Conservation (phyloP, 1,140 invertebrate species). For the Cydia pomonella region DNA sequence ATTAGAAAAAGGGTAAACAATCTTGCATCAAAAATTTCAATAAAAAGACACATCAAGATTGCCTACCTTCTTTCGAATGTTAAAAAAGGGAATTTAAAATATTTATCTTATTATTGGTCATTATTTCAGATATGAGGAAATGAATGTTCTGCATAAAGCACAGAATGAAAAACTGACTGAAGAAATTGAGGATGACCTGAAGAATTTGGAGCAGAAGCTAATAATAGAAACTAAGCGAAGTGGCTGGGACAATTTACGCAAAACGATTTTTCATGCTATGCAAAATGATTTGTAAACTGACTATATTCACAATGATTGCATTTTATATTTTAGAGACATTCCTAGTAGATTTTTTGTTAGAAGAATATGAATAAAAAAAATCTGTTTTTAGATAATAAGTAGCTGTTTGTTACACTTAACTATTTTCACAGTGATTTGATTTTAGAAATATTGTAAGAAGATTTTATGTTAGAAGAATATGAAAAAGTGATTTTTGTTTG, state of each 20-base stretch:
- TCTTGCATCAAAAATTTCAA: too few relatives aligned
- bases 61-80: too few relatives aligned
- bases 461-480: conserved; percentile 23
- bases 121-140: conserved; percentile 57
- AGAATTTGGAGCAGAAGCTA: conserved; percentile 62
- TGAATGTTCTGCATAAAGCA: conserved; percentile 53
- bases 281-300: conserved; percentile 59
- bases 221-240: conserved; percentile 62
- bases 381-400: background rate
- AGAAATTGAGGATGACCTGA: conserved; percentile 61
- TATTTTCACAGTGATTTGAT: conserved; percentile 36
- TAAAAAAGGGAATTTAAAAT: too few relatives aligned
- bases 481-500: background rate
- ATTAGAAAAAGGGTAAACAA: too few relatives aligned
- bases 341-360: conserved; percentile 28
- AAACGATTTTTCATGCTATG: conserved; percentile 63
- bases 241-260: conserved; percentile 56
- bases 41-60: too few relatives aligned
- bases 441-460: conserved; percentile 7
- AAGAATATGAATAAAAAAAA: conserved; percentile 11
- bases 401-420: background rate
- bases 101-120: background rate
- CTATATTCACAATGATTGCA: conserved; percentile 35
- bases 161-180: conserved; percentile 57
- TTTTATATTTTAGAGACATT: conserved; percentile 32